A percentile compares a stretch with the other conserved stretches of the same genome.
phyloP scores from a whole-genome alignment of 30 jellyfish, hydroid and myxozoan species.

The Aurelia sp. region DNA sequence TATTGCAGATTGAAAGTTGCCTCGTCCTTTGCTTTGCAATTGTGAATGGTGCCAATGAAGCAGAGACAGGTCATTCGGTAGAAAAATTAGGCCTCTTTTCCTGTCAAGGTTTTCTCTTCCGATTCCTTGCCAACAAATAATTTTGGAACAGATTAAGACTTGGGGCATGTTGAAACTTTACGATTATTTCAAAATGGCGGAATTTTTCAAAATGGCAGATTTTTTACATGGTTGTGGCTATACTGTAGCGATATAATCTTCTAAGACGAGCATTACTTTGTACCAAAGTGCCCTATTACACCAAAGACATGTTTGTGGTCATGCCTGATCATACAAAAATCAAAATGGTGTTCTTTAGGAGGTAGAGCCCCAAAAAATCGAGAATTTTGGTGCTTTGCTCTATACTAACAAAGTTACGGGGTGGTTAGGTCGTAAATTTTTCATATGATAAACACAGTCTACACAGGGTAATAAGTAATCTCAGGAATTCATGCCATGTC shows the following conservation, averaged over 20 bases:
- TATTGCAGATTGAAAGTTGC: too few relatives aligned
- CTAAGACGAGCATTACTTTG: slow-evolving; percentile 37
- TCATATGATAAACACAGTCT: background rate
- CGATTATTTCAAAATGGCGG: slow-evolving; percentile 35
- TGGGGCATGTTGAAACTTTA: slow-evolving; percentile 50
- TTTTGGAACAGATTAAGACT: slow-evolving; percentile 44
- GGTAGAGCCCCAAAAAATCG: background rate
- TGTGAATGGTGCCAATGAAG: too few relatives aligned
- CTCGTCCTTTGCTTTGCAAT: too few relatives aligned
- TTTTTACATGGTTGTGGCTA: slow-evolving; percentile 38
- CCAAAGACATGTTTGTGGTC: slow-evolving; percentile 24
- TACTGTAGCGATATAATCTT: slow-evolving; percentile 35
- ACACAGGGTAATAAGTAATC: background rate
- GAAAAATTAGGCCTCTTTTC: slow-evolving; percentile 43
- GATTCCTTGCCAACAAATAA: slow-evolving; percentile 29
- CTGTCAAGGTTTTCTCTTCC: slow-evolving; percentile 49
- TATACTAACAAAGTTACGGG: background rate
- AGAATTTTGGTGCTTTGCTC: background rate
- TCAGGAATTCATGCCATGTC: background rate
- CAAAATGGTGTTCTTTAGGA: background rate
- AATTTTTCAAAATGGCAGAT: slow-evolving; percentile 13
- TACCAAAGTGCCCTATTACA: slow-evolving; percentile 45
- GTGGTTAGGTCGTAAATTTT: background rate
- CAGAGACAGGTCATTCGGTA: slow-evolving; percentile 20
- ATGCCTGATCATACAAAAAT: slow-evolving; percentile 20